Base-by-base conservation (phyloP, 2,888 invertebrate genomes). In the Lacanobia oleracea region DNA sequence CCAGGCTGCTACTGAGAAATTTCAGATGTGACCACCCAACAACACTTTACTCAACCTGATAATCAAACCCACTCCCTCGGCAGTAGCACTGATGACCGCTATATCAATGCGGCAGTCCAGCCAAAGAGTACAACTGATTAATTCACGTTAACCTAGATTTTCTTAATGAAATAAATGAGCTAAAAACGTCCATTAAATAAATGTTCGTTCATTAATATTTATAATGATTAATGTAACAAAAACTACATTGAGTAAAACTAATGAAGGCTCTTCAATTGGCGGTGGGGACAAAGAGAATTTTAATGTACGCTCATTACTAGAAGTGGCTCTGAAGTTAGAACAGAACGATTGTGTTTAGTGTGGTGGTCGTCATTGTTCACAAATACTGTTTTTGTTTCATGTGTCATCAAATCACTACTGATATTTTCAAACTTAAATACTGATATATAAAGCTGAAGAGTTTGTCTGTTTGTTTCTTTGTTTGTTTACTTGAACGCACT, bases 141-240 rank as follows among this genome's bases (percentile, higher is more conserved):
- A 43, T 45, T 16, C n/a, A 27, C 14, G 2, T 43, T 18, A 18
- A 21, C n/a, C 21, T 14, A 53, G 1, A 43, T 33, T 37, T 53
- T 27, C 18, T 21, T 9, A 2, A 27, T 27, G 27, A 27, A 48
- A 33, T 7, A 37, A 53, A 56, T 23, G 16, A 57, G 37, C 57
- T n/a, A 4, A 66, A 68, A 63, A 51, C 60, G 18, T 23, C 33
- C 9, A 54, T n/a, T 21, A 60, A 60, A 63, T 63, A 67, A 67
- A 79, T 76, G 61, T 63, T 43, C 57, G 1, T 67, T 63, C 57
- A 80, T 80, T 75, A 63, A 74, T 74, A 79, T 60, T 67, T 56
- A 64, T 60, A 63, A 71, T 77, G 78, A 82, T 67, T 64, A 77
- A 63, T 27, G 53, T 67, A 67, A 23, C 79, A 61, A 72, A 77